Evolutionary conservation across 2,888 invertebrate species (phyloP), one percentile per base, ranked within the genome.

Genomic region (Geotrupes spiniger): DNA sequence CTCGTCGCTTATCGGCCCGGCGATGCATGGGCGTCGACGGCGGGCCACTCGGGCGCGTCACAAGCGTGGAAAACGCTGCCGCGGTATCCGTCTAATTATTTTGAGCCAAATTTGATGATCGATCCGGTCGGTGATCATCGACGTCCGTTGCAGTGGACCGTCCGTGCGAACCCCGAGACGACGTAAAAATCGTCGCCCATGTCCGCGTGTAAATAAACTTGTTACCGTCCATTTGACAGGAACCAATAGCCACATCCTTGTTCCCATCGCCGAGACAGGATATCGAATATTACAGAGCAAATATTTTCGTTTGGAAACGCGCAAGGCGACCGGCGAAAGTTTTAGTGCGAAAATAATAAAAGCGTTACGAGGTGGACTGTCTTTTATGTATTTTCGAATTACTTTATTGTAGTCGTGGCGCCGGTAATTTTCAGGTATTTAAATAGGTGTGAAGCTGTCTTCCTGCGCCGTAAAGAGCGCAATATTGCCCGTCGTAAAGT

Each of bases 361-460:
- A 15, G 33, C 11, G 33, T 33, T 33, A 14, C 33, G 12, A 12
- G 33, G 14, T 10, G 21, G 21, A 21, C 21, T 21, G 21, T 21
- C 21, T 33, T 33, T 33, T 33, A 15, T 15, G 33, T 33, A 8
- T 33, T 33, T 11, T 8, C 15, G 14, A 33, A 46, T 46, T 46
- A 40, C 33, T 46, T 46, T 46, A 46, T 41, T 41, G 27, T 41
- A 27, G 15, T 36, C 27, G 40, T 46, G 46, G 46, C 46, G 46
- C 46, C 46, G 40, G 11, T 26, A 39, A 33, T 36, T 21, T 27
- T 31, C 46, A 46, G 41, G 40, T 46, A 40, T 46, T 46, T 46
- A 46, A 46, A 40, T 46, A 46, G 46, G 46, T 46, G 46, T 46
- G 46, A 46, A 46, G 36, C 27, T 33, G 11, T 33, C 14, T 33